Base-by-base conservation (phyloP, 2,797 vertebrate species). In the Saxicola maurus region DNA sequence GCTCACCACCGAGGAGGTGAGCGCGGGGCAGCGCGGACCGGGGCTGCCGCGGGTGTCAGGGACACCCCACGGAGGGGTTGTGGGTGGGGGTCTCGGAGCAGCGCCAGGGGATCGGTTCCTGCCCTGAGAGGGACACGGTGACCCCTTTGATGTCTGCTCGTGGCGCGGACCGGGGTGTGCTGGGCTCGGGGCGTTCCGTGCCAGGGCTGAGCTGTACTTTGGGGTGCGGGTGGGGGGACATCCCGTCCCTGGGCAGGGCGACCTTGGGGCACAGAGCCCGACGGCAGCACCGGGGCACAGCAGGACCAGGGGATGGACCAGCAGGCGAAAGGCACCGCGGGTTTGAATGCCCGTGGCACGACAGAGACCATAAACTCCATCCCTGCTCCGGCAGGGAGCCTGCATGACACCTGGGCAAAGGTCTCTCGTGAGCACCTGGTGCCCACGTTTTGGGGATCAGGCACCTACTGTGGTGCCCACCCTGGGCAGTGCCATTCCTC, bases 1-100 rank as follows among this genome's bases (percentile, higher is more conserved):
- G 8, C 98, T 99, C 89, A 98, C 98, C 79, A 98, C 98, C 33
- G 98, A 98, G 25, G 98, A 99, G 98, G 98, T 99, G 97, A 98
- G 98, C 64, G 31, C 51, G 19, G 35, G 45, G 21, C 19, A 31
- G 23, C 33, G 31, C 25, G 18, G 8, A 9, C 51, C 18, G 30
- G 12, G 16, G 3, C 33, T 23, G 2, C 7, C 20, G 5, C 1
- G 48, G 48, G 20, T 60, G 55, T 9, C 19, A 5, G 53, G n/a
- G 23, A n/a, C 61, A 1, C 9, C 1, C 5, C 1, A 9, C 4
- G 71, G 52, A 31, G 28, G 43, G 30, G 12, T 0, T 15, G 31
- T 4, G 46, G 33, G n/a, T 28, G 35, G 27, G 52, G 42, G 35
- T 37, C 64, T 24, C 14, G 2, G 31, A n/a, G 48, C 42, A 28